phyloP scores from a whole-genome alignment of 2,113 vertebrate genomes.

The Arizona elegans region DNA sequence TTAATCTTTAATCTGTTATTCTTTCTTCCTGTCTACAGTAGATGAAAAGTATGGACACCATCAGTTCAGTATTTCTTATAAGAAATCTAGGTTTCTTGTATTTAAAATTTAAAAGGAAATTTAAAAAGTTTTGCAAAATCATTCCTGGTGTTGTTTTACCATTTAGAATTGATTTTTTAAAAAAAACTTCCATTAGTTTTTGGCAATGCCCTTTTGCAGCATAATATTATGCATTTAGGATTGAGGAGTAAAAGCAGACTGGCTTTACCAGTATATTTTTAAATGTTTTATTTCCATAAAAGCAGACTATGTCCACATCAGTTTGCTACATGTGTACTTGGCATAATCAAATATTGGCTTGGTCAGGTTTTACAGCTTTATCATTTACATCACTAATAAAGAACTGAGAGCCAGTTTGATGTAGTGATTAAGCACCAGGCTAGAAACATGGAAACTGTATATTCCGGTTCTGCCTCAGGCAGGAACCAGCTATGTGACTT shows the following conservation, averaged over 20 bases:
- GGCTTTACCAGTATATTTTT: not conserved
- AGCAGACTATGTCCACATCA: not conserved
- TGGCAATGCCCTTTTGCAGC: not conserved
- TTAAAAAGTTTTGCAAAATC: not conserved
- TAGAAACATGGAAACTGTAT: not conserved
- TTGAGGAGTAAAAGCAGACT: not conserved
- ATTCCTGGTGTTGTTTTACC: not conserved
- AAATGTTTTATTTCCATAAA: not conserved
- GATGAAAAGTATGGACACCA: not conserved
- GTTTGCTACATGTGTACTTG: not conserved
- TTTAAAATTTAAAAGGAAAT: not conserved
- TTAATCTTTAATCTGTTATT: not conserved
- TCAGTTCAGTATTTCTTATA: not conserved
- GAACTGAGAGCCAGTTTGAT: not conserved
- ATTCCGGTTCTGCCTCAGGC: not conserved
- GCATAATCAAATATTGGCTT: not conserved
- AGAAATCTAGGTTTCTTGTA: not conserved
- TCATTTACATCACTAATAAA: not conserved
- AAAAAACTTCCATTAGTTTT: not conserved
- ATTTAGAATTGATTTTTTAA: not conserved
- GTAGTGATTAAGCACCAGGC: not conserved
- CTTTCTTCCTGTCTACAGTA: not conserved
- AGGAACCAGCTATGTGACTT: not conserved
- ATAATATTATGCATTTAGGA: not conserved
- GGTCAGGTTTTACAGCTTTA: not conserved